phyloP scores from a whole-genome alignment of 1,140 invertebrate species.

The Magallana angulata region DNA sequence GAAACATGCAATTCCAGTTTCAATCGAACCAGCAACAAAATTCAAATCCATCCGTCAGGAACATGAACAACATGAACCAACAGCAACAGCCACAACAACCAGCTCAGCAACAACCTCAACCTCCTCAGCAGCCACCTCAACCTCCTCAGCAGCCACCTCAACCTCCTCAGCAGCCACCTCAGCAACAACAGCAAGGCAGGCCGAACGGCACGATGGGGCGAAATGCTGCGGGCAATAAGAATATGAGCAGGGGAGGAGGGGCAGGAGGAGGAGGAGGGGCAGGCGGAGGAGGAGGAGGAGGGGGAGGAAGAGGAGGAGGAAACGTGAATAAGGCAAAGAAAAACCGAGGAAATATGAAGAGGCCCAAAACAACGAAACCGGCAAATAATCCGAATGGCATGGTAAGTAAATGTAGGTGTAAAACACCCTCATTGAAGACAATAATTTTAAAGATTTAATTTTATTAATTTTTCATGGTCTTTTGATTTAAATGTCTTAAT shows the following conservation, averaged over 20 bases:
- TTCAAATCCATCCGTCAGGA: background rate
- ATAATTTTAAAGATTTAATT: too few relatives aligned
- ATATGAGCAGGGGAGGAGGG: background rate
- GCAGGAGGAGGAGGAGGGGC: background rate
- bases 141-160: background rate
- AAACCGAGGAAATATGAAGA: background rate
- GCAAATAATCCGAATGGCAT: background rate
- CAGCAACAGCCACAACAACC: background rate
- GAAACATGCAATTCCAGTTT: background rate
- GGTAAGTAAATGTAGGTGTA: background rate
- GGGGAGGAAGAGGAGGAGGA: background rate
- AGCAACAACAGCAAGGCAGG: background rate
- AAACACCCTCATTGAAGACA: too few relatives aligned
- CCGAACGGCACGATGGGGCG: background rate
- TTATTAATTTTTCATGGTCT: too few relatives aligned
- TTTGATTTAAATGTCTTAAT: too few relatives aligned
- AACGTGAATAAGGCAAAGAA: background rate
- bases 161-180: background rate
- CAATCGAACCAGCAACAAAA: background rate
- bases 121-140: background rate
- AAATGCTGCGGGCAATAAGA: background rate
- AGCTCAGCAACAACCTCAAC: background rate
- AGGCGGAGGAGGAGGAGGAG: background rate
- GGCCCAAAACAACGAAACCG: background rate
- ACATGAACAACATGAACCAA: background rate